Evolutionary conservation across 2,888 invertebrate species (phyloP), one percentile per base, ranked within the genome.

Genomic region (Ectobius pallidus): DNA sequence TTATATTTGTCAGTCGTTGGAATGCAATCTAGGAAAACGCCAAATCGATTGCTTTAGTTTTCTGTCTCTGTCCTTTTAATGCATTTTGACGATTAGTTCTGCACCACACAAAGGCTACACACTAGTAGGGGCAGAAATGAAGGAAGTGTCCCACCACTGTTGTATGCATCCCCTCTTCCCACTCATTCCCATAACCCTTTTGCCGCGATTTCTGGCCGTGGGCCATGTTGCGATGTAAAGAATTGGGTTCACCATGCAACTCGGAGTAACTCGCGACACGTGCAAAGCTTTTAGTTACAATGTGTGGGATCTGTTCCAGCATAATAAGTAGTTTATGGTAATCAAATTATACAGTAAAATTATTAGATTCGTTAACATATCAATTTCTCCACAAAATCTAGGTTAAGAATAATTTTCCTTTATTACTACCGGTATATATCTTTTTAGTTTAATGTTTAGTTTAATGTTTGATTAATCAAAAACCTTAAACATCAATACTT

Each of bases 1-100:
- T n/a, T n/a, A n/a, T n/a, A n/a, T n/a, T 11, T 52, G 3, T 52
- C 20, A 2, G 52, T 52, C n/a, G 14, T 14, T 52, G 52, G 3
- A 52, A 25, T 25, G 25, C 20, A 52, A 52, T 25, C 25, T 52
- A 2, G 2, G 25, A 52, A 22, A 14, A 0, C 25, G 20, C 9
- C 20, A 52, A 25, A 52, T 52, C 52, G 1, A 22, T 52, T n/a
- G 4, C 46, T 46, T 46, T n/a, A n/a, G 20, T 20, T 11, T 25
- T 52, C 25, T 14, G 4, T 9, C 6, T 20, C 25, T n/a, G 14
- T 61, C 20, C 22, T 32, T 63, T 20, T 16, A 63, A 63, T 63
- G 63, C 63, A 42, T 63, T 63, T 63, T 63, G 25, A 63, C 42
- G 63, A 42, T 22, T 16, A 42, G 39, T 42, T 62, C 25, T 63